These are phyloP conservation scores for Dicyrtoma fusca DNA, from an alignment of 2,888 invertebrate genomes.

Conservation along the genomic window DNA sequence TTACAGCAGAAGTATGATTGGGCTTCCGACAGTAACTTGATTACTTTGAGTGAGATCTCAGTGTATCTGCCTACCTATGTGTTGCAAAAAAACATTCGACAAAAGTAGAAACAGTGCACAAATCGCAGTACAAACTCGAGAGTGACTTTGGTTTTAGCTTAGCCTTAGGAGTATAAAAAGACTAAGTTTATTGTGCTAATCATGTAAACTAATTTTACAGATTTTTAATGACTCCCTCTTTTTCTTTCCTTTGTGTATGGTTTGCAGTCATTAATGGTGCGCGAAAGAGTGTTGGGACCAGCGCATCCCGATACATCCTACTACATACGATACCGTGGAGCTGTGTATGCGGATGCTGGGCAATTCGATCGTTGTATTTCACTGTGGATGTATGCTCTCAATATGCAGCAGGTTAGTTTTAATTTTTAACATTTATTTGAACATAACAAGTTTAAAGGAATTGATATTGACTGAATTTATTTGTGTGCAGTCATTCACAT, in stretches of 20 bases:
- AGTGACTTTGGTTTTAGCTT: too few relatives aligned
- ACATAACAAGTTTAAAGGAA: too few relatives aligned
- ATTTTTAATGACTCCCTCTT: slow-evolving; percentile 6
- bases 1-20: too few relatives aligned
- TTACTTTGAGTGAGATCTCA: too few relatives aligned
- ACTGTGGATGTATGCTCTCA: slow-evolving; percentile 94
- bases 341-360: slow-evolving; percentile 92
- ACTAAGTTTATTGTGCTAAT: not conserved
- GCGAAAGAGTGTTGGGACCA: slow-evolving; percentile 88
- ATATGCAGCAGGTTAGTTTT: slow-evolving; percentile 73
- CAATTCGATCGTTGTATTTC: slow-evolving; percentile 87
- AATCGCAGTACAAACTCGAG: too few relatives aligned
- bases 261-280: slow-evolving; percentile 71
- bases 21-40: too few relatives aligned
- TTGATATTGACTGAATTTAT: not conserved
- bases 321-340: slow-evolving; percentile 90
- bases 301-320: slow-evolving; percentile 97
- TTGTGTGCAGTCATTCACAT: not conserved
- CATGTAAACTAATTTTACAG: too few relatives aligned
- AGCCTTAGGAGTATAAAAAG: too few relatives aligned
- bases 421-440: too few relatives aligned
- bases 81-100: too few relatives aligned
- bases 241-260: slow-evolving; percentile 26
- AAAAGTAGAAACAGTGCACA: too few relatives aligned
- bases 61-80: too few relatives aligned